Percentiles rank a stretch among this genome's conserved stretches.
Evolutionary conservation across 2,113 vertebrate species (phyloP).

Genomic region (Heptranchias perlo): DNA sequence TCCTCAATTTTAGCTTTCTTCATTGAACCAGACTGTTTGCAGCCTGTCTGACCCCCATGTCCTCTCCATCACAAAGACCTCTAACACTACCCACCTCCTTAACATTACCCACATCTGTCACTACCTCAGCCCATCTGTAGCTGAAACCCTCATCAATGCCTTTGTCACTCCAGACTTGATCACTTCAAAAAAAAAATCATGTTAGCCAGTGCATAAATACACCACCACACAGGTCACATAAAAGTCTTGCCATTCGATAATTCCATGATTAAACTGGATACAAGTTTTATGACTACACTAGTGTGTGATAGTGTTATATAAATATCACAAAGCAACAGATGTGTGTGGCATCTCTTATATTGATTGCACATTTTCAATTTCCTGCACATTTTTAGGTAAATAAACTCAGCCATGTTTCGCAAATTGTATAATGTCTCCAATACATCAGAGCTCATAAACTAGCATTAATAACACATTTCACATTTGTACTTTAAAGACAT

Average conservation of each 20-base stretch:
- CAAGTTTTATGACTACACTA: neutral
- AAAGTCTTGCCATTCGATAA: neutral
- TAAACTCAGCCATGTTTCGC: neutral
- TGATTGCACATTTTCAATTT: no score
- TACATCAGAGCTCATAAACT: neutral
- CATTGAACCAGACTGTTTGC: neutral
- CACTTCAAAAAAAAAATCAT: neutral
- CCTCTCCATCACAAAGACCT: neutral
- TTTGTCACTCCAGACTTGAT: neutral
- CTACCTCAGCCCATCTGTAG: neutral
- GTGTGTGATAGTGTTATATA: neutral
- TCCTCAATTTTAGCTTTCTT: neutral
- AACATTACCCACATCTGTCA: neutral
- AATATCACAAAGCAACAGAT: neutral
- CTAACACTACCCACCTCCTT: neutral
- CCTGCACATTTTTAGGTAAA: neutral
- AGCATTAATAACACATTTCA: neutral
- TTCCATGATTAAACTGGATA: neutral
- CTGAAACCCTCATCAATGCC: neutral
- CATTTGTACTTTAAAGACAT: neutral
- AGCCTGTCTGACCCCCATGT: neutral
- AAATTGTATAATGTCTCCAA: neutral
- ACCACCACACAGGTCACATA: neutral
- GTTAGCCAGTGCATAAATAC: neutral
- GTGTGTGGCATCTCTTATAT: neutral